phyloP scores from a whole-genome alignment of 2,888 invertebrate species.

The Homarus gammarus region DNA sequence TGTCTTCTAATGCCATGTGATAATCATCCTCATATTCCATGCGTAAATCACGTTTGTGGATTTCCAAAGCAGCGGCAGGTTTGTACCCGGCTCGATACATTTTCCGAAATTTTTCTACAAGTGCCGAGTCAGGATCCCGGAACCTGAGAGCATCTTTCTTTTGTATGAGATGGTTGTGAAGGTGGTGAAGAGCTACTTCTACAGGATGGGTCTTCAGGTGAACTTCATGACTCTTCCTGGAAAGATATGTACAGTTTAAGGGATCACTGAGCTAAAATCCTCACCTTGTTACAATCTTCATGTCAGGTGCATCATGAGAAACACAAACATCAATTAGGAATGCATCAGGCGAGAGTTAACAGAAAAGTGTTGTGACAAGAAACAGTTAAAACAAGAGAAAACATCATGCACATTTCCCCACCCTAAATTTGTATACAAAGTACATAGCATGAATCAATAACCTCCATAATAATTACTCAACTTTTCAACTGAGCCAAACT shows the following conservation, averaged over 20 bases:
- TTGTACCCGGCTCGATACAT: slow-evolving; percentile 37
- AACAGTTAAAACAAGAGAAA: no score
- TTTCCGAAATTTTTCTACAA: slow-evolving; percentile 19
- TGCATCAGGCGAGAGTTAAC: not conserved
- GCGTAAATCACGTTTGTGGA: slow-evolving; percentile 29
- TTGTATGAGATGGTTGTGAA: not conserved
- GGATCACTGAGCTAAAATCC: not conserved
- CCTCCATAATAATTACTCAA: no score
- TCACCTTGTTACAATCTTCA: no score
- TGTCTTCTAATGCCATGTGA: slow-evolving; percentile 12
- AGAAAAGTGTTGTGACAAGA: no score
- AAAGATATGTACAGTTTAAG: not conserved
- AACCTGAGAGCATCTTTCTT: slow-evolving; percentile 9
- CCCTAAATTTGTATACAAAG: no score
- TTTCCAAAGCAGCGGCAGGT: slow-evolving; percentile 31
- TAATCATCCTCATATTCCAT: slow-evolving; percentile 27
- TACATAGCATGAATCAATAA: no score
- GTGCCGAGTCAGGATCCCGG: slow-evolving; percentile 14
- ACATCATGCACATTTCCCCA: no score
- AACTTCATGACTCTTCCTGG: slow-evolving; percentile 21
- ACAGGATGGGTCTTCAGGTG: slow-evolving; percentile 38
- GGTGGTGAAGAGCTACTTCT: slow-evolving; percentile 9
- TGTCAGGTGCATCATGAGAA: no score
- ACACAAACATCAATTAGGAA: not conserved
- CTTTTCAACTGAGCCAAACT: no score